phyloP scores from a whole-genome alignment of 2,113 vertebrate species.

The Pterophyllum scalare region DNA sequence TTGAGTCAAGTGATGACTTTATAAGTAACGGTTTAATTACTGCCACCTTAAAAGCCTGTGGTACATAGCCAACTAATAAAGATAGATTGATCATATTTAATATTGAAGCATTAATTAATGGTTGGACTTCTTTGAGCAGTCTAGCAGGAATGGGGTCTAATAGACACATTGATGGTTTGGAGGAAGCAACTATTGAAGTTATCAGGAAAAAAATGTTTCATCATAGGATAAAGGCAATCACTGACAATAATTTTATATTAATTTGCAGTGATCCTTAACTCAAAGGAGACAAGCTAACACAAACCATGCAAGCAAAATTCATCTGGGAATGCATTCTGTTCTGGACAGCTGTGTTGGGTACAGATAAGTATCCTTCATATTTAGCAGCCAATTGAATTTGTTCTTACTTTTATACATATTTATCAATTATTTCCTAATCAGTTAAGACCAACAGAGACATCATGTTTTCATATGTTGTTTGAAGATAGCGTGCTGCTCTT shows the following conservation, averaged over 20 bases:
- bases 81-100: too few species aligned
- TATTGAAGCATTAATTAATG: too few species aligned
- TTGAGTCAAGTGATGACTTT: not conserved
- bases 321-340: not conserved
- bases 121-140: too few species aligned
- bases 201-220: not conserved
- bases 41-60: too few species aligned
- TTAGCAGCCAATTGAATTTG: not conserved
- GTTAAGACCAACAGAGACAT: conserved; percentile 20
- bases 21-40: not conserved
- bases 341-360: not conserved
- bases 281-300: not conserved
- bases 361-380: not conserved
- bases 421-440: conserved; percentile 10
- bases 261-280: not conserved
- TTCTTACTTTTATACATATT: not conserved
- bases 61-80: too few species aligned
- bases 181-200: too few species aligned
- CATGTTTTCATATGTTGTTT: conserved; percentile 63
- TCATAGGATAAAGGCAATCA: not conserved
- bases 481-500: conserved; percentile 75
- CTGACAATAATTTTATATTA: not conserved
- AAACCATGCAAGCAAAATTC: not conserved
- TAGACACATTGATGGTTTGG: too few species aligned
- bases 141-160: too few species aligned